phyloP scores from a whole-genome alignment of 2,113 vertebrate species.

The Taxidea taxus region DNA sequence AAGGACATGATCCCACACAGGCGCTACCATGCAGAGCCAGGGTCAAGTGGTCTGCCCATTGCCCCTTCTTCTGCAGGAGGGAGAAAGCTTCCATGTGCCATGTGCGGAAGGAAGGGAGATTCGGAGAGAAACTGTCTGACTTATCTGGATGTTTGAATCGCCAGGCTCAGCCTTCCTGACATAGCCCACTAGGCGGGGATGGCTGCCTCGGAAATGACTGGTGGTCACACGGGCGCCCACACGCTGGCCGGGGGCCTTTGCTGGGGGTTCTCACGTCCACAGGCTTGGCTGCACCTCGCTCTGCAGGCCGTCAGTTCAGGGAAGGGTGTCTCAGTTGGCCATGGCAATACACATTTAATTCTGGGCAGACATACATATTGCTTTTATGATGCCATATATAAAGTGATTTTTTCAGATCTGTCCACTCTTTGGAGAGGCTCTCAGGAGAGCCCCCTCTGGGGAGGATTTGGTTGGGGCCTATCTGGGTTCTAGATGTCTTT shows the following conservation, averaged over 20 bases:
- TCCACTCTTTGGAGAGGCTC: background rate
- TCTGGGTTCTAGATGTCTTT: background rate
- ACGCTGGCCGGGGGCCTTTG: too few relatives aligned
- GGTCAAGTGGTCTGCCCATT: background rate
- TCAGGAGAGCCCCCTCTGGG: fast-evolving
- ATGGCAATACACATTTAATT: background rate
- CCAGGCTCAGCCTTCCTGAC: background rate
- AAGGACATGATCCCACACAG: background rate
- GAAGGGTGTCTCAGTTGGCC: background rate
- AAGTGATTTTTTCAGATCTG: background rate
- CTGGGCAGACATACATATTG: background rate
- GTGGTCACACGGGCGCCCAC: fast-evolving
- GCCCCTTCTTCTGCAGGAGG: background rate
- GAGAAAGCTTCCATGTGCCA: background rate
- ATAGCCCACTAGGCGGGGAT: fast-evolving
- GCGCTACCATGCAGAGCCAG: fast-evolving
- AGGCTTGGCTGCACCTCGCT: background rate
- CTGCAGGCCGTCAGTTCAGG: background rate
- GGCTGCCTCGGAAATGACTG: fast-evolving
- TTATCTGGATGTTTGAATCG: background rate
- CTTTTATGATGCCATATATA: background rate
- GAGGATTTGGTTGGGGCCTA: too few relatives aligned
- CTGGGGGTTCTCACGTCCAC: fast-evolving
- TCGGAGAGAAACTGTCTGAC: background rate
- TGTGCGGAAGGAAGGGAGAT: background rate